These are phyloP conservation scores for Peromyscus nudipes DNA, from an alignment of 2,797 vertebrate genomes.

Conservation along the genomic window DNA sequence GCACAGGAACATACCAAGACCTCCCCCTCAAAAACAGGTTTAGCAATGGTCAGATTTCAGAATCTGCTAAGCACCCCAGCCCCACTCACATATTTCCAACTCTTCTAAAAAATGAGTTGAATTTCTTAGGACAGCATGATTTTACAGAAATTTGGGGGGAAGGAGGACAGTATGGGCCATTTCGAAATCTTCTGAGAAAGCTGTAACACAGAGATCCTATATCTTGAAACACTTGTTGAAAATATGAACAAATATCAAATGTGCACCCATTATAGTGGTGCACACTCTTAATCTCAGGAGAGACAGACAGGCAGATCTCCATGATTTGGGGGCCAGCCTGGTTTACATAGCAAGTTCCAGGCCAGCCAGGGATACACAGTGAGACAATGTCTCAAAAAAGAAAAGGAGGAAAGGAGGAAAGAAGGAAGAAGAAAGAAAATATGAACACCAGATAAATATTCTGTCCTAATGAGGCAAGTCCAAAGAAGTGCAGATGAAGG, in stretches of 20 bases:
- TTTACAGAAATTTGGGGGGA: neutral
- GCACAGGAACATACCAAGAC: neutral
- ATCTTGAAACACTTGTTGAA: neutral
- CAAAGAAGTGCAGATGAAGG: neutral
- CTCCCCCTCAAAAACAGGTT: neutral
- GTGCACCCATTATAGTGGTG: neutral
- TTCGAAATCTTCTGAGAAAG: neutral
- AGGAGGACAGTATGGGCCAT: neutral
- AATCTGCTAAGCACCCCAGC: neutral
- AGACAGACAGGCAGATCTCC: neutral
- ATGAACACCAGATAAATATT: neutral
- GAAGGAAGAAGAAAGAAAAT: neutral
- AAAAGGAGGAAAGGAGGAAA: neutral
- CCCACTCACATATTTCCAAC: neutral
- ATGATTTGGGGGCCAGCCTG: neutral
- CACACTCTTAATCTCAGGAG: neutral
- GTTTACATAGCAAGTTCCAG: neutral
- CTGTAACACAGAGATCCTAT: neutral
- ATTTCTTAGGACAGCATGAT: neutral
- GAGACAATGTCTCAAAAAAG: neutral
- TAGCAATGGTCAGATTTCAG: neutral
- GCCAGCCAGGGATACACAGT: neutral
- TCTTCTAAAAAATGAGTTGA: neutral
- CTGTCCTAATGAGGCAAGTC: neutral
- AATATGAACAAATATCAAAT: neutral